A percentile compares a stretch with the other conserved stretches of the same genome.
Evolutionary conservation across 2,888 invertebrate genomes (phyloP).

Genomic region (Tanytarsus gracilentus): DNA sequence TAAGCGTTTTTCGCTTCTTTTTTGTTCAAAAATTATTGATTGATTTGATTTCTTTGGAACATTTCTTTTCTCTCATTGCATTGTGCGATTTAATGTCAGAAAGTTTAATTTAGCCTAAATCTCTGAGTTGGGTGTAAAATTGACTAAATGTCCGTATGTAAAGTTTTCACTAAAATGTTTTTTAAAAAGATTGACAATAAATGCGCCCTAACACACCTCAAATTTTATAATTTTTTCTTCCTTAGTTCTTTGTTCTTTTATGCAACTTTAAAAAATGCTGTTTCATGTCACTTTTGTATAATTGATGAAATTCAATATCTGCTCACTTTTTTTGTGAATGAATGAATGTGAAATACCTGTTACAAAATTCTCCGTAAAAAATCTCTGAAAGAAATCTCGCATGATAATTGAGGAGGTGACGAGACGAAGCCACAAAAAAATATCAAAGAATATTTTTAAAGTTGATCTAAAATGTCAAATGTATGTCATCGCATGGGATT

Average conservation of each 20-base stretch:
- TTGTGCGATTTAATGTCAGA: constrained; percentile 28
- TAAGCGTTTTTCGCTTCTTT: not conserved
- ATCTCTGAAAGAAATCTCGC: too few relatives aligned
- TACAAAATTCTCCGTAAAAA: too few relatives aligned
- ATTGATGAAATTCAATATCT: constrained; percentile 20
- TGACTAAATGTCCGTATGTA: too few relatives aligned
- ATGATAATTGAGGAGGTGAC: too few relatives aligned
- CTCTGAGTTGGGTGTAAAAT: too few relatives aligned
- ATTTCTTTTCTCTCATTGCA: not conserved
- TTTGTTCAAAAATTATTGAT: constrained; percentile 23
- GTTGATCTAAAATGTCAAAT: constrained; percentile 20
- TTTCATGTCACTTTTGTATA: constrained; percentile 6
- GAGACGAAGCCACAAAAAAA: not conserved
- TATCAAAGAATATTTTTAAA: not conserved
- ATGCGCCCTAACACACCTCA: too few relatives aligned
- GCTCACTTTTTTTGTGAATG: not conserved
- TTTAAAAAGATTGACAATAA: not conserved
- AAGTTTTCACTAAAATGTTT: too few relatives aligned
- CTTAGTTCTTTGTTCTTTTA: not conserved
- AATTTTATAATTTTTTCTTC: too few relatives aligned
- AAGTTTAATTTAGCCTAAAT: not conserved
- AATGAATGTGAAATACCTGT: too few relatives aligned
- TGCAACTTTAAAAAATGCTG: not conserved
- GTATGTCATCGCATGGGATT: constrained; percentile 14
- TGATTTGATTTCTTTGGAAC: constrained; percentile 23